Evolutionary conservation across 2,113 vertebrate species (phyloP).

Genomic region (Scalopus aquaticus): DNA sequence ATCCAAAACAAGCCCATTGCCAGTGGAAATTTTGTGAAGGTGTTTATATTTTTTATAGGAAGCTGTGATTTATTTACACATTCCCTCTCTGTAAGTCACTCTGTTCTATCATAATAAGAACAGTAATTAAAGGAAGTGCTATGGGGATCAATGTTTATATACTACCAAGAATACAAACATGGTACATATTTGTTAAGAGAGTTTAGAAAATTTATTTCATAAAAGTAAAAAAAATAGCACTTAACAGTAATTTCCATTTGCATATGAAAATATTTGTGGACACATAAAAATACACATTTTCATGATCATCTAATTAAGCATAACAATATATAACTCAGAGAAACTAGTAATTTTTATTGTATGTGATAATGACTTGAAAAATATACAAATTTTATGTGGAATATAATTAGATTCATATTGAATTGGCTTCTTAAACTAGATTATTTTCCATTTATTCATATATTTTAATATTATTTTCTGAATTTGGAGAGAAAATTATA

Average conservation of each 20-base stretch:
- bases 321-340: neutral
- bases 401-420: slow-evolving; percentile 22
- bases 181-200: slow-evolving; percentile 43
- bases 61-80: slow-evolving; percentile 67
- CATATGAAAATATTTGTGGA: slow-evolving; percentile 16
- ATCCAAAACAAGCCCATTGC: slow-evolving; percentile 67
- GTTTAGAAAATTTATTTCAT: slow-evolving; percentile 55
- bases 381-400: neutral
- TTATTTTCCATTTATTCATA: neutral
- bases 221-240: slow-evolving; percentile 29
- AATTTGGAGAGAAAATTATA: neutral
- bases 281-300: neutral
- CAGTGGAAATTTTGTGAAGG: slow-evolving; percentile 64
- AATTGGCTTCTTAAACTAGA: neutral
- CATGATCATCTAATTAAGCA: neutral
- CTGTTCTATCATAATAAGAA: slow-evolving; percentile 53
- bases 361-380: slow-evolving; percentile 30
- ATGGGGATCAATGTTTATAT: slow-evolving; percentile 41
- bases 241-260: slow-evolving; percentile 22
- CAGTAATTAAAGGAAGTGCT: slow-evolving; percentile 11
- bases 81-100: slow-evolving; percentile 53
- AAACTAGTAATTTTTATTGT: neutral
- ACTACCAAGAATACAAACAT: slow-evolving; percentile 54
- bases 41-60: slow-evolving; percentile 60
- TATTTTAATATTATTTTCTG: neutral